Evolutionary conservation across 2,797 vertebrate genomes (phyloP), one percentile per base, ranked within the genome.

Genomic region (Nyctibius grandis): DNA sequence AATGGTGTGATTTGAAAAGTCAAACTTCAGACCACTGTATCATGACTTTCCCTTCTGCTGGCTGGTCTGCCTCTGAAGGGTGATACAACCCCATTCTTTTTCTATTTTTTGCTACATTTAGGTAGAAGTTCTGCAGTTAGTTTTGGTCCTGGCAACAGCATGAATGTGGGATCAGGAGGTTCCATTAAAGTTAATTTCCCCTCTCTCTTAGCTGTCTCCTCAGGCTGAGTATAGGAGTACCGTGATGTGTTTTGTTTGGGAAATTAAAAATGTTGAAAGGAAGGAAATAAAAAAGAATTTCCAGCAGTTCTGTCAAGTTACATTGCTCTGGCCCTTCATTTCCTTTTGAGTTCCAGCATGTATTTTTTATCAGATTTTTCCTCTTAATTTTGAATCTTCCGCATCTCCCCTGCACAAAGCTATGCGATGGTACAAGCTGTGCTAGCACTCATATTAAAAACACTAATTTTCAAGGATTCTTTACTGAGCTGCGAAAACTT

Each of bases 361-460:
- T 42, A 70, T 88, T 93, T 95, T 96, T 96, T 17, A 93, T 78
- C 63, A 80, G 51, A 65, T 80, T 96, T 89, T 92, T 77, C 56
- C 42, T 86, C 65, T 76, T 91, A 84, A 82, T 95, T 94, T 78
- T 79, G 53, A 74, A 54, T 61, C 59, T 87, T 91, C 48, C 69
- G 15, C 38, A 51, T 84, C 65, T 94, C 36, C 16, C 57, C 15
- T 20, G 26, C 60, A 83, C 44, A 78, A 72, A 88, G 50, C 29
- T 82, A 47, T 93, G 60, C 72, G 51, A 36, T 40, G 13, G 26
- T 85, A 77, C 38, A 77, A 91, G 44, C 70, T 80, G 16, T 77
- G 8, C 34, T 73, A 89, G 53, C 26, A n/a, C 36, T 95, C 44
- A 75, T 15, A 51, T 69, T 84, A 65, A 88, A 94, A 91, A 1